These are phyloP conservation scores for Lacanobia wlatinum DNA, from an alignment of 2,888 invertebrate genomes.

Conservation along the genomic window DNA sequence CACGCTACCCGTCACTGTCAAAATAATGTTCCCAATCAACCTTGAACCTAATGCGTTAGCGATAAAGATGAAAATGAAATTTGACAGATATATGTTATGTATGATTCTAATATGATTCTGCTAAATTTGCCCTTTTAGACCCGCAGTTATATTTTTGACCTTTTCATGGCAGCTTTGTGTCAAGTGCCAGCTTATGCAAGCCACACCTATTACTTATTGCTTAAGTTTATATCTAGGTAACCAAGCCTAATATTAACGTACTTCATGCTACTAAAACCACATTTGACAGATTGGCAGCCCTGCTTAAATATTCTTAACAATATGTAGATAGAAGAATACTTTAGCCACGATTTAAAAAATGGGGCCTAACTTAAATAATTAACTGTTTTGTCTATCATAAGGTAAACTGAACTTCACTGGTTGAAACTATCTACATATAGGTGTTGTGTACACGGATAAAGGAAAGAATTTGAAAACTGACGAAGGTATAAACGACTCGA, in stretches of 20 bases:
- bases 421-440: background rate
- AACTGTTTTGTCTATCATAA: no score
- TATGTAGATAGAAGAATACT: background rate
- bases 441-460: background rate
- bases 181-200: background rate
- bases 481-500: background rate
- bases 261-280: background rate
- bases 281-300: background rate
- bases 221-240: background rate
- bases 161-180: background rate
- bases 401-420: background rate
- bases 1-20: no score
- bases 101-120: no score
- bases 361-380: no score
- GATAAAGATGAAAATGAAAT: no score
- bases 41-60: no score
- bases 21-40: no score
- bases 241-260: background rate
- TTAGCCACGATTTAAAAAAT: no score
- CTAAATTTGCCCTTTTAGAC: no score
- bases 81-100: no score
- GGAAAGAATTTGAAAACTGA: background rate
- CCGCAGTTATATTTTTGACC: no score
- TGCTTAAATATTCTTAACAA: slow-evolving; percentile 15
- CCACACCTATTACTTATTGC: background rate